Evolutionary conservation across 2,113 vertebrate species (phyloP).

Genomic region (Megatriorchis doriae): DNA sequence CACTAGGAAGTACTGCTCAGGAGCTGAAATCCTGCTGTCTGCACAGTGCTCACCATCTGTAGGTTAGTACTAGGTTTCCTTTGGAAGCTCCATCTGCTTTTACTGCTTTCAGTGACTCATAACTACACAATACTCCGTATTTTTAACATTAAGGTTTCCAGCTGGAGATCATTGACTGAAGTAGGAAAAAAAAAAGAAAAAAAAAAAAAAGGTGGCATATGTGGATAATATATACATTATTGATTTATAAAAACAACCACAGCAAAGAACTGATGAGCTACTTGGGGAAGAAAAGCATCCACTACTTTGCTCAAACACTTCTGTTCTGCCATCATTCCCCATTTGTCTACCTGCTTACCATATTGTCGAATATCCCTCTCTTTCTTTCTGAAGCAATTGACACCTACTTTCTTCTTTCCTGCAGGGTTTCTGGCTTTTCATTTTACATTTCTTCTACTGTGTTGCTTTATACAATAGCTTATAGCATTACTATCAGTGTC

Average conservation of each 20-base stretch:
- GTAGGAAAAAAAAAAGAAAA: neutral
- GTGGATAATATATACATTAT: neutral
- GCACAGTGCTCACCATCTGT: conserved; percentile 8
- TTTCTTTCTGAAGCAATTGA: neutral
- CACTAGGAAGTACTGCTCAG: neutral
- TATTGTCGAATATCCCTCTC: neutral
- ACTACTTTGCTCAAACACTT: neutral
- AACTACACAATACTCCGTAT: neutral
- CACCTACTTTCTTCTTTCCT: neutral
- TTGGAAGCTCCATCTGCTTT: neutral
- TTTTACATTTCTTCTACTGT: neutral
- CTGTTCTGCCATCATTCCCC: neutral
- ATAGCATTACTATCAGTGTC: neutral
- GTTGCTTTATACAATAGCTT: neutral
- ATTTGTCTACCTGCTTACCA: neutral
- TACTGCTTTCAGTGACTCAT: neutral
- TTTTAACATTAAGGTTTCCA: neutral
- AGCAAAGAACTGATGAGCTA: neutral
- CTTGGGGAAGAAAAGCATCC: neutral
- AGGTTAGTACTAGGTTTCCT: neutral
- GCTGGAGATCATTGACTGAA: neutral
- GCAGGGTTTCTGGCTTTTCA: neutral
- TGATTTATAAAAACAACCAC: neutral
- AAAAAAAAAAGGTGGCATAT: neutral
- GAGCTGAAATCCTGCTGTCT: neutral